Evolutionary conservation across 2,888 invertebrate genomes (phyloP).

Genomic region (Perizoma flavofasciatum): DNA sequence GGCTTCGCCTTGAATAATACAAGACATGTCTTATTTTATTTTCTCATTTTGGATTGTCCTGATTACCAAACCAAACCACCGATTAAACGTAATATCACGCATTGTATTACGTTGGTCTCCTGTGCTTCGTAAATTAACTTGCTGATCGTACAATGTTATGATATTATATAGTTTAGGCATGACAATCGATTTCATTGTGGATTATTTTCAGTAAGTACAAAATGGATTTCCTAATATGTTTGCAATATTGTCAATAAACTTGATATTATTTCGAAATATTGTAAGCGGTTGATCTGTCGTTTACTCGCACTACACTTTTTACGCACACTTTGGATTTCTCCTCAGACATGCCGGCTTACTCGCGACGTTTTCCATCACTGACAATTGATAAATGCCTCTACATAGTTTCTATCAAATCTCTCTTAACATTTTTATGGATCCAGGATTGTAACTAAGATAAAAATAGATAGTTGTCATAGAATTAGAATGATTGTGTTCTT

Average conservation of each 20-base stretch:
- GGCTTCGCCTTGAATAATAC: no score
- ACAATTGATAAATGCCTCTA: slow-evolving; percentile 38
- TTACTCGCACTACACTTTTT: slow-evolving; percentile 34
- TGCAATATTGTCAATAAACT: slow-evolving; percentile 12
- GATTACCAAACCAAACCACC: no score
- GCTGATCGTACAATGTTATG: no score
- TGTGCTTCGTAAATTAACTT: no score
- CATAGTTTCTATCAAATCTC: slow-evolving; percentile 15
- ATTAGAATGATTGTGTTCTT: background rate
- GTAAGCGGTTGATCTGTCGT: slow-evolving; percentile 11
- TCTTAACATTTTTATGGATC: background rate
- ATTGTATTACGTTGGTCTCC: no score
- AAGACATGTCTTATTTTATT: no score
- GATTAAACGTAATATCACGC: no score
- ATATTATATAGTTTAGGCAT: no score
- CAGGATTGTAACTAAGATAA: no score
- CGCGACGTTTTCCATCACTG: slow-evolving; percentile 46
- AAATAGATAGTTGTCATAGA: background rate
- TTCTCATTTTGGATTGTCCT: no score
- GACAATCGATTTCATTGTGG: no score
- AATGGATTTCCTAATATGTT: background rate
- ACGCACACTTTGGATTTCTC: slow-evolving; percentile 51
- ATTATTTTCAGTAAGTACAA: background rate
- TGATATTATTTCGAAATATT: no score
- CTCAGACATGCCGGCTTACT: slow-evolving; percentile 47